A percentile compares a stretch with the other conserved stretches of the same genome.
Evolutionary conservation across 2,113 vertebrate genomes (phyloP).

Genomic region (Cyprinodon tularosa): DNA sequence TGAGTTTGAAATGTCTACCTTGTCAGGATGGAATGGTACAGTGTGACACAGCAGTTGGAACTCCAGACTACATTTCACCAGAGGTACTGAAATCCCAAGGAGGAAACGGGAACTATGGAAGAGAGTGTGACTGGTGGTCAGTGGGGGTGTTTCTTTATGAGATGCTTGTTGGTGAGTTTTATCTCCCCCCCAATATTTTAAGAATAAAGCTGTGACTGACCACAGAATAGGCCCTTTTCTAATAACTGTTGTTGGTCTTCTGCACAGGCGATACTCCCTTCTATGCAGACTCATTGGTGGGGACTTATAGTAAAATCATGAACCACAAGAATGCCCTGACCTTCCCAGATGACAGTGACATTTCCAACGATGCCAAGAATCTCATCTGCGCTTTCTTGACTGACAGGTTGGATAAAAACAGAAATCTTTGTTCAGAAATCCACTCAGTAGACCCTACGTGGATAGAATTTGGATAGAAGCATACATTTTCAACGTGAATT

Average conservation of each 20-base stretch:
- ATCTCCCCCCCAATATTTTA: background rate
- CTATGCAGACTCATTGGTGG: conserved; percentile 98
- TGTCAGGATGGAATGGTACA: conserved; percentile 98
- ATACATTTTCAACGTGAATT: background rate
- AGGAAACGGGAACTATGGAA: conserved; percentile 96
- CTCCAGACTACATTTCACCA: conserved; percentile 98
- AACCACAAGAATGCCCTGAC: conserved; percentile 98
- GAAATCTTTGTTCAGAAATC: conserved; percentile 6
- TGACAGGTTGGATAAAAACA: conserved; percentile 86
- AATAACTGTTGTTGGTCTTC: conserved; percentile 12
- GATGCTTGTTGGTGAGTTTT: conserved; percentile 97
- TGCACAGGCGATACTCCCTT: conserved; percentile 95
- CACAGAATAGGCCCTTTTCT: background rate
- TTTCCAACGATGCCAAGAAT: conserved; percentile 98
- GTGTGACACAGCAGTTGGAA: conserved; percentile 98
- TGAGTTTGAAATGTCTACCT: background rate
- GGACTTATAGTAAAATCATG: conserved; percentile 99
- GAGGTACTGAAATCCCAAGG: conserved; percentile 99
- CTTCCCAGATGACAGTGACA: conserved; percentile 96
- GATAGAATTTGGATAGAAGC: conserved; percentile 16
- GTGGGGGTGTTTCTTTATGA: conserved; percentile 98
- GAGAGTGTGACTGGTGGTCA: conserved; percentile 99
- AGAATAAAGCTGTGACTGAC: background rate
- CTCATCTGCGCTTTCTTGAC: conserved; percentile 98
- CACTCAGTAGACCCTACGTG: conserved; percentile 5